phyloP scores from a whole-genome alignment of 1,140 invertebrate genomes.

The Aphis craccivora region DNA sequence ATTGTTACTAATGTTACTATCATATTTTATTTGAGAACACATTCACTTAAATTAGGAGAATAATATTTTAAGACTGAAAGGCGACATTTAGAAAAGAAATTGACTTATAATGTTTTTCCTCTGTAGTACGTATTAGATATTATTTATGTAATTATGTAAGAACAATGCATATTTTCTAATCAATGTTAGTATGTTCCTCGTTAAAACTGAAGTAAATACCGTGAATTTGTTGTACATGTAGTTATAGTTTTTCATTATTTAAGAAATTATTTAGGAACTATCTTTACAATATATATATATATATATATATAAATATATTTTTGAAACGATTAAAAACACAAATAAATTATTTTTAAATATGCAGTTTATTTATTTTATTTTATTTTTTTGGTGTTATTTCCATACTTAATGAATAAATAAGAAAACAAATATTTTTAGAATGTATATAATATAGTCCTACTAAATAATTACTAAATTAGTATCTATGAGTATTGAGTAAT shows the following conservation, averaged over 20 bases:
- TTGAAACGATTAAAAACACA: not conserved
- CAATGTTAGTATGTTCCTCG: not conserved
- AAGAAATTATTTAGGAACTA: not conserved
- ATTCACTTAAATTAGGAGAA: not conserved
- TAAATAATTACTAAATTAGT: not conserved
- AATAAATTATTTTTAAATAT: slow-evolving; percentile 38
- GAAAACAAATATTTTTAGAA: not conserved
- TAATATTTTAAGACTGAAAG: slow-evolving; percentile 17
- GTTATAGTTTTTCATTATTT: slow-evolving; percentile 4
- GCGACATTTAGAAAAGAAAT: slow-evolving; percentile 7
- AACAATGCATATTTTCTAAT: not conserved
- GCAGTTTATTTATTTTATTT: not conserved
- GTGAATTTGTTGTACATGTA: slow-evolving; percentile 19
- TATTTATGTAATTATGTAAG: not conserved
- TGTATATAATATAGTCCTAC: not conserved
- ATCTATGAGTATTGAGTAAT: no score
- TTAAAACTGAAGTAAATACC: not conserved
- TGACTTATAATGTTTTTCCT: not conserved
- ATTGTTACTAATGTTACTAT: not conserved
- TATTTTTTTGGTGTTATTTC: slow-evolving; percentile 72
- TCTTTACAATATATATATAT: slow-evolving; percentile 32
- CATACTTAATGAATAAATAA: not conserved
- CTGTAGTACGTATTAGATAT: not conserved
- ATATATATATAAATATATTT: slow-evolving; percentile 36
- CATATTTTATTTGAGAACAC: not conserved